These are phyloP conservation scores for Caenorhabditis afra DNA, from an alignment of 2,888 invertebrate genomes.

Conservation along the genomic window DNA sequence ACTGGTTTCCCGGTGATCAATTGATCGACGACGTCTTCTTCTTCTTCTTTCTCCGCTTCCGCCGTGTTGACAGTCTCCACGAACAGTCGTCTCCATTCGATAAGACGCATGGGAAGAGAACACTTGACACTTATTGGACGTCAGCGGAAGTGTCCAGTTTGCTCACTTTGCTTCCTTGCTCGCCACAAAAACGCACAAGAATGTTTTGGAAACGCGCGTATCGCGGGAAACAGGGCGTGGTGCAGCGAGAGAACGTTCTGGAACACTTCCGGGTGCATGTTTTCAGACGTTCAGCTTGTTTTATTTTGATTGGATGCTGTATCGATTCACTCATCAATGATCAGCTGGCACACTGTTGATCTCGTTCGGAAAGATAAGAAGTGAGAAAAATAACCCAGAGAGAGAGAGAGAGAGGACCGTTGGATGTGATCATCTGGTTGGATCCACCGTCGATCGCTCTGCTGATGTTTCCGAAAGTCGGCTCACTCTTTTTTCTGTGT, in stretches of 20 bases:
- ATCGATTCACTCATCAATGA: conserved; percentile 18
- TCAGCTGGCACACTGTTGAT: conserved; percentile 21
- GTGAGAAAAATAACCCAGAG: no score
- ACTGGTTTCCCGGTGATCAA: conserved; percentile 31
- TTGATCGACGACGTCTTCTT: conserved; percentile 17
- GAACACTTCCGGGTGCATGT: conserved; percentile 13
- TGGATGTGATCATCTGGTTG: no score
- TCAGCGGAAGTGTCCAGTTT: conserved; percentile 45
- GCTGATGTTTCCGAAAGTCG: no score
- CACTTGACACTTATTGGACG: conserved; percentile 46
- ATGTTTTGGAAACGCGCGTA: conserved; percentile 4
- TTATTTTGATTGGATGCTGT: no score
- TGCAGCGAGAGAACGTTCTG: neutral
- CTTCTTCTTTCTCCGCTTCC: no score
- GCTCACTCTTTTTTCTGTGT: conserved; percentile 18
- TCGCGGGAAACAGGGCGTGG: neutral
- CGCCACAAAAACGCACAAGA: conserved; percentile 19
- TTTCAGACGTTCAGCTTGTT: neutral
- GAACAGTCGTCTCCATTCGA: conserved; percentile 12
- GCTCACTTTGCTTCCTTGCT: conserved; percentile 26
- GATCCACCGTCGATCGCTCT: no score
- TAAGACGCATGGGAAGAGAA: conserved; percentile 22
- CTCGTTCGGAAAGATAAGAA: no score
- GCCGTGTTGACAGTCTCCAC: conserved; percentile 4
- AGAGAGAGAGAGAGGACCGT: neutral